Percentiles rank a stretch among this genome's conserved stretches.
These are phyloP conservation scores for Toxotes jaculatrix DNA, from an alignment of 2,113 vertebrate genomes.

Conservation along the genomic window DNA sequence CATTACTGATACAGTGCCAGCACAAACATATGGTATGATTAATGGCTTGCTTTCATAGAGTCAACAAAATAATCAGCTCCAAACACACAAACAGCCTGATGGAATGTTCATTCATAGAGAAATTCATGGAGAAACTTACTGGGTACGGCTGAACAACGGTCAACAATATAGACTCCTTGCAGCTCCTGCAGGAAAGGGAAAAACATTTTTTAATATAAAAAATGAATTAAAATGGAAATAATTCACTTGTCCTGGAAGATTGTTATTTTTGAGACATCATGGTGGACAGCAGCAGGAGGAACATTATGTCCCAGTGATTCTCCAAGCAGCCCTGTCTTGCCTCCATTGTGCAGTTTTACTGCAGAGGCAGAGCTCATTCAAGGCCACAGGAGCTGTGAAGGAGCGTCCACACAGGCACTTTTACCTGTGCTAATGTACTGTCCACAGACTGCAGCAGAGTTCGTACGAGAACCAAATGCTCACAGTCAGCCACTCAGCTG, in stretches of 20 bases:
- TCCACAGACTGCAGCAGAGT: constrained; percentile 52
- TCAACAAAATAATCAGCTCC: constrained; percentile 52
- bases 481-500: constrained; percentile 52
- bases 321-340: constrained; percentile 26
- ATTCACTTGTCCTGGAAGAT: not conserved
- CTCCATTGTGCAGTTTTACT: constrained; percentile 29
- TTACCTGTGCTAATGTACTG: constrained; percentile 46
- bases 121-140: constrained; percentile 87
- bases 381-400: constrained; percentile 41
- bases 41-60: constrained; percentile 56
- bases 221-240: not conserved
- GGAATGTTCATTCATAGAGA: constrained; percentile 32
- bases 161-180: constrained; percentile 98
- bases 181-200: constrained; percentile 88
- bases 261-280: constrained; percentile 1
- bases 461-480: constrained; percentile 34
- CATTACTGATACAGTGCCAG: constrained; percentile 38
- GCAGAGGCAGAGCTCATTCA: constrained; percentile 32
- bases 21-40: constrained; percentile 63
- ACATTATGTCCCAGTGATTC: constrained; percentile 25
- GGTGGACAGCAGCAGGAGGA: not conserved
- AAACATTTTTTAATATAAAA: not conserved
- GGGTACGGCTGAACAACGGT: constrained; percentile 98
- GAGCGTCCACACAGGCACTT: constrained; percentile 30
- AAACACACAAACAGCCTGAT: constrained; percentile 34